These are phyloP conservation scores for Urocolius indicus DNA, from an alignment of 2,113 vertebrate genomes.

Conservation along the genomic window DNA sequence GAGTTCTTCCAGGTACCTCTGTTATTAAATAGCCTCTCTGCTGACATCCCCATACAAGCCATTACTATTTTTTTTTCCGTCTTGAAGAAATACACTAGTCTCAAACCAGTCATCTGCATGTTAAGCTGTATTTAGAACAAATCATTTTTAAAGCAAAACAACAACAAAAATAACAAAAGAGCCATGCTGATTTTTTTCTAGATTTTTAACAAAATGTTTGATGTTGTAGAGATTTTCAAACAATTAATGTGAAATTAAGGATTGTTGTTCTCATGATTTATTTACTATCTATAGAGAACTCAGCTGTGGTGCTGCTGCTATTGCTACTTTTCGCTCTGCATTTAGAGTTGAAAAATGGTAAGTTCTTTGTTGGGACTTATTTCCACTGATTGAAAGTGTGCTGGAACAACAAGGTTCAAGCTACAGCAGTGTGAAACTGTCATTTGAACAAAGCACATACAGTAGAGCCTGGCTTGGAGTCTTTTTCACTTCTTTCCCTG, in stretches of 20 bases:
- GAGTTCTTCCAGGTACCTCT: slow-evolving; percentile 38
- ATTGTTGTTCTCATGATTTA: slow-evolving; percentile 79
- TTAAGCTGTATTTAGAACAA: slow-evolving; percentile 83
- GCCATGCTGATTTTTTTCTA: slow-evolving; percentile 67
- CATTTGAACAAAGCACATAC: background rate
- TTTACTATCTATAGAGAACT: slow-evolving; percentile 75
- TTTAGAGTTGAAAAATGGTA: slow-evolving; percentile 44
- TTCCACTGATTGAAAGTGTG: slow-evolving; percentile 10
- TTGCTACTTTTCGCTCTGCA: slow-evolving; percentile 29
- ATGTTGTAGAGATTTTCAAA: slow-evolving; percentile 78
- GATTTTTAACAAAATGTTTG: slow-evolving; percentile 81
- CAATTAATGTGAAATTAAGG: slow-evolving; percentile 81
- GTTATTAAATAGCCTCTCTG: background rate
- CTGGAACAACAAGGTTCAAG: background rate
- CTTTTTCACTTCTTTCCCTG: background rate
- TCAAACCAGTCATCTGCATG: slow-evolving; percentile 83
- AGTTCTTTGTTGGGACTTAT: background rate
- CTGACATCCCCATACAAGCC: slow-evolving; percentile 23
- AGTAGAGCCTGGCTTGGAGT: background rate
- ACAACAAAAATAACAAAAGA: slow-evolving; percentile 77
- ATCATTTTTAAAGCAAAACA: slow-evolving; percentile 81
- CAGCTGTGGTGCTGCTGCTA: slow-evolving; percentile 73
- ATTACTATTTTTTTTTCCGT: slow-evolving; percentile 48
- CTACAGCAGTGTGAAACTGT: background rate
- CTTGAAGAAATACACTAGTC: slow-evolving; percentile 64